These are phyloP conservation scores for Anguilla obscura DNA, from an alignment of 2,797 vertebrate species.

Conservation along the genomic window DNA sequence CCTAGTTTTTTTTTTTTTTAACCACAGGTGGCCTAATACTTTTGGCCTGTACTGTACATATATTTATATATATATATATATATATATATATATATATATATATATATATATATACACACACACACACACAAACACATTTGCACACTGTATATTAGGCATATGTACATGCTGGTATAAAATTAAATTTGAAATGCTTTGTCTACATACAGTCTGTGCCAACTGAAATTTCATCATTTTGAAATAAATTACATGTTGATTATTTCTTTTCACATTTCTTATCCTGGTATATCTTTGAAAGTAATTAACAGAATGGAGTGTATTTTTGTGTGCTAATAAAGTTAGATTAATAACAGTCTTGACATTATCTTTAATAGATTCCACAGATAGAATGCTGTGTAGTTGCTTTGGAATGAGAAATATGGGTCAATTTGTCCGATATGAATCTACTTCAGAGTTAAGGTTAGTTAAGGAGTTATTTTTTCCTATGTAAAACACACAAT, in stretches of 20 bases:
- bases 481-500: not conserved
- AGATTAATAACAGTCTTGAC: not conserved
- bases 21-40: too few species aligned
- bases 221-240: not conserved
- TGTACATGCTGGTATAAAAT: not conserved
- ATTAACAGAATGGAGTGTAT: not conserved
- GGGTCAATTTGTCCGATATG: not conserved
- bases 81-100: too few species aligned
- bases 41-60: too few species aligned
- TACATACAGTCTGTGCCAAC: not conserved
- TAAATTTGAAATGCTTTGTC: not conserved
- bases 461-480: not conserved
- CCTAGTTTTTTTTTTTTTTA: too few species aligned
- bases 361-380: not conserved
- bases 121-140: too few species aligned
- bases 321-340: constrained; percentile 22
- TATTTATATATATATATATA: too few species aligned
- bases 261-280: not conserved
- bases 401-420: not conserved
- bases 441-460: not conserved
- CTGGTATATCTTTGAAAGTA: not conserved
- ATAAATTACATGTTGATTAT: not conserved
- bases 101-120: too few species aligned
- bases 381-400: not conserved
- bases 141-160: not conserved